Conservation (phyloP, 2,113 vertebrate species). For the Lamprologus sp. region DNA sequence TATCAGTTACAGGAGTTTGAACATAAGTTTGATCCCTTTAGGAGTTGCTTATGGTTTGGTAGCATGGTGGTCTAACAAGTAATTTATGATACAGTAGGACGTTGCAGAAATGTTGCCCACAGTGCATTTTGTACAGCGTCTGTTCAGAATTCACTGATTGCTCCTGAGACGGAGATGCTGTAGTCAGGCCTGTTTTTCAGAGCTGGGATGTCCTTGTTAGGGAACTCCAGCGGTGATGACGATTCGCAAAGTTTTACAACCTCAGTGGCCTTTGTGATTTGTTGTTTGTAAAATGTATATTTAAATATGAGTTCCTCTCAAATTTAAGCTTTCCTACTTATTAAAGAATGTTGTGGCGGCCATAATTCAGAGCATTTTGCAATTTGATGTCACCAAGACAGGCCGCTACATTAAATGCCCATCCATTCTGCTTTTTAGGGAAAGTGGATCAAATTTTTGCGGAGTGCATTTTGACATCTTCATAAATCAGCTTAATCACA, state of each 20-base stretch:
- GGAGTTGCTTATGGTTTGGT: constrained; percentile 17
- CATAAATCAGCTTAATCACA: constrained; percentile 58
- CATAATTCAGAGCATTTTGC: constrained; percentile 1
- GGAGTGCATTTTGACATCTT: constrained; percentile 41
- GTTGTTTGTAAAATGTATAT: neutral
- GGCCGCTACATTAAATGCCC: constrained; percentile 7
- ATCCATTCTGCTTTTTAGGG: constrained; percentile 18
- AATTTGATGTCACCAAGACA: constrained; percentile 21
- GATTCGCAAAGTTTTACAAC: neutral
- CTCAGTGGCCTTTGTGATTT: neutral
- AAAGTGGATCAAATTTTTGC: constrained; percentile 37
- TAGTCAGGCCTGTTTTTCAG: neutral
- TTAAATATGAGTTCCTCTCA: neutral
- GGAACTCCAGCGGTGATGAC: neutral
- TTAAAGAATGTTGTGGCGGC: neutral
- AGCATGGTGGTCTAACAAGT: constrained; percentile 47
- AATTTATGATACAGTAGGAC: constrained; percentile 44
- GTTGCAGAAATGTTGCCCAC: neutral
- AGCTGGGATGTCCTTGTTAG: neutral
- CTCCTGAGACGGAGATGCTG: neutral
- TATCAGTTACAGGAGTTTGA: constrained; percentile 29
- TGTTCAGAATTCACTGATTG: constrained; percentile 36
- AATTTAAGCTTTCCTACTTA: neutral
- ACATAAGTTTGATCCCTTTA: constrained; percentile 23
- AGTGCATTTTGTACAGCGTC: constrained; percentile 2